Percentiles rank a stretch among this genome's conserved stretches.
These are phyloP conservation scores for Drosophila takahashii DNA, from an alignment of 1,140 invertebrate genomes.

Conservation along the genomic window DNA sequence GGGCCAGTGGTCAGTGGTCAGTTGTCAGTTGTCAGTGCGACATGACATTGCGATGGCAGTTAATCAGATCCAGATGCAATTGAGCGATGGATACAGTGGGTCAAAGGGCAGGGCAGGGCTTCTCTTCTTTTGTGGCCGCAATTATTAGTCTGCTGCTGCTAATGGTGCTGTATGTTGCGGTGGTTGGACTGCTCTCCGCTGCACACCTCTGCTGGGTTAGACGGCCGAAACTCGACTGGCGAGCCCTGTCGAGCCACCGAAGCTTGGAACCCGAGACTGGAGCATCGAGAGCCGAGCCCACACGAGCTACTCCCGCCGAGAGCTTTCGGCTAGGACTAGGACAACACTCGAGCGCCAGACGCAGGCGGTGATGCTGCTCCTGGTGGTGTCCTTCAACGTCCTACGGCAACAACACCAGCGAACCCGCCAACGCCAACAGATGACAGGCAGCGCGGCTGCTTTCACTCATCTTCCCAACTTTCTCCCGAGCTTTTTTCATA, in stretches of 20 bases:
- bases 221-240: constrained; percentile 83
- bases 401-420: constrained; percentile 63
- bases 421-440: constrained; percentile 76
- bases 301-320: constrained; percentile 21
- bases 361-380: constrained; percentile 44
- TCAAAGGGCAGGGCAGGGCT: constrained; percentile 8
- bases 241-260: constrained; percentile 17
- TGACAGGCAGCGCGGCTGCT: constrained; percentile 67
- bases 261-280: constrained; percentile 26
- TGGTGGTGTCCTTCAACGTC: constrained; percentile 79
- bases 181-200: constrained; percentile 44
- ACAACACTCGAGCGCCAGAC: constrained; percentile 61
- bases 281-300: constrained; percentile 5
- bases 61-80: constrained; percentile 1
- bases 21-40: constrained; percentile 28
- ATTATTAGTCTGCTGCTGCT: constrained; percentile 32
- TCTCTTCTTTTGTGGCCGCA: constrained; percentile 34
- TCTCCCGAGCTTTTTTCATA: constrained; percentile 56
- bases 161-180: constrained; percentile 28
- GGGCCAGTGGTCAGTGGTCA: constrained; percentile 23
- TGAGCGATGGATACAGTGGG: background rate
- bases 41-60: constrained; percentile 30
- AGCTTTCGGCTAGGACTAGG: constrained; percentile 77
- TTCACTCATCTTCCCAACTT: constrained; percentile 63
- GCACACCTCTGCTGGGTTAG: constrained; percentile 73